Percentiles rank a stretch among this genome's conserved stretches.
Evolutionary conservation across 1,140 invertebrate genomes (phyloP).

Genomic region (Leptestheria dahalacensis): DNA sequence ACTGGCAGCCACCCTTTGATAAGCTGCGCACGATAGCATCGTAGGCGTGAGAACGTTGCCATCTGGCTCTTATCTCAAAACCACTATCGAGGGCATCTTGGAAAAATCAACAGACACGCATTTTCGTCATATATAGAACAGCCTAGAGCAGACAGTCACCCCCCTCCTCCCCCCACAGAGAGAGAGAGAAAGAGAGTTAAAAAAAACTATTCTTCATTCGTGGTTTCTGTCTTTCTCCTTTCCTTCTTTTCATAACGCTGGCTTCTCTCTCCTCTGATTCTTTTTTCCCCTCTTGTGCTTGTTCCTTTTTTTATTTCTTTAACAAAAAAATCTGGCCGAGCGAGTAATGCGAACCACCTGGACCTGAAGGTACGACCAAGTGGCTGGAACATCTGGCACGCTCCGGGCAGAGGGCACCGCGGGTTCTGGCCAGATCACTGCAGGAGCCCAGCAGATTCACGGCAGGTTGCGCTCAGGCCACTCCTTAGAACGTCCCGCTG

Average conservation of each 20-base stretch:
- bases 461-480: neutral
- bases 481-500: neutral
- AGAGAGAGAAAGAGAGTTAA: neutral
- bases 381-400: slow-evolving; percentile 11
- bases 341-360: slow-evolving; percentile 12
- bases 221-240: neutral
- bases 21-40: too few relatives aligned
- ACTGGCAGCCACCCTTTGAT: too few relatives aligned
- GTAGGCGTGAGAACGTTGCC: too few relatives aligned
- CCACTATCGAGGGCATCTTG: too few relatives aligned
- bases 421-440: neutral
- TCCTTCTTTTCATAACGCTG: neutral
- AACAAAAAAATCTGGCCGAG: neutral
- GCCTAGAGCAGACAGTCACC: neutral
- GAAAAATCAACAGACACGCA: neutral
- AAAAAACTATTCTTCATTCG: neutral
- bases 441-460: neutral
- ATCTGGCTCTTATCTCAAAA: too few relatives aligned
- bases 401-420: slow-evolving; percentile 11
- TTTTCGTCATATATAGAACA: neutral
- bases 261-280: neutral
- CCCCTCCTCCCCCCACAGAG: neutral
- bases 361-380: slow-evolving; percentile 5
- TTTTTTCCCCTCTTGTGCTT: too few relatives aligned
- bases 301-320: too few relatives aligned